phyloP scores from a whole-genome alignment of 2,797 vertebrate genomes.

The Xenops minutus region DNA sequence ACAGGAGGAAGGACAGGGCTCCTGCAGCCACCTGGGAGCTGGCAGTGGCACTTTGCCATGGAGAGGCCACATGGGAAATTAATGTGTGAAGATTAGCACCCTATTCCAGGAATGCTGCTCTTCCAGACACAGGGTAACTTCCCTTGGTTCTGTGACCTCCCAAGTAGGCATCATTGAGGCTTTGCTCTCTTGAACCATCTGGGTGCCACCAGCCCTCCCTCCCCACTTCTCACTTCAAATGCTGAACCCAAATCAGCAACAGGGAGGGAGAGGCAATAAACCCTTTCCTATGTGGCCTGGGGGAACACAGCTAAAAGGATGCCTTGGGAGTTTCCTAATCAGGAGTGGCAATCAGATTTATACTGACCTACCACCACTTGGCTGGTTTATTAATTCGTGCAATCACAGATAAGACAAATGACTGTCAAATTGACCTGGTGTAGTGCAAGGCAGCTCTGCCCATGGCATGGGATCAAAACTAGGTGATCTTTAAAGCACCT shows the following conservation, averaged over 20 bases:
- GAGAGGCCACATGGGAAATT: not conserved
- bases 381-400: not conserved
- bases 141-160: not conserved
- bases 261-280: not conserved
- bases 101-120: not conserved
- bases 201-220: not conserved
- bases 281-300: not conserved
- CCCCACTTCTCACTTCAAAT: not conserved
- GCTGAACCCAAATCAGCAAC: not conserved
- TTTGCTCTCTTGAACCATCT: not conserved
- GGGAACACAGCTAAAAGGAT: accelerated
- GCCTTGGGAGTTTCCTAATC: not conserved
- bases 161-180: not conserved
- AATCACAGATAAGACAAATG: not conserved
- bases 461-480: accelerated
- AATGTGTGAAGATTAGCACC: not conserved
- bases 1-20: not conserved
- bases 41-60: accelerated
- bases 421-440: not conserved
- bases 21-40: not conserved
- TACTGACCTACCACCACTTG: not conserved
- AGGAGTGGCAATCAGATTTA: not conserved
- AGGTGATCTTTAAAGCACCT: not conserved
- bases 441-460: not conserved
- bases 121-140: accelerated